Evolutionary conservation across 2,797 vertebrate species (phyloP).

Genomic region (Pipistrellus pipistrellus): DNA sequence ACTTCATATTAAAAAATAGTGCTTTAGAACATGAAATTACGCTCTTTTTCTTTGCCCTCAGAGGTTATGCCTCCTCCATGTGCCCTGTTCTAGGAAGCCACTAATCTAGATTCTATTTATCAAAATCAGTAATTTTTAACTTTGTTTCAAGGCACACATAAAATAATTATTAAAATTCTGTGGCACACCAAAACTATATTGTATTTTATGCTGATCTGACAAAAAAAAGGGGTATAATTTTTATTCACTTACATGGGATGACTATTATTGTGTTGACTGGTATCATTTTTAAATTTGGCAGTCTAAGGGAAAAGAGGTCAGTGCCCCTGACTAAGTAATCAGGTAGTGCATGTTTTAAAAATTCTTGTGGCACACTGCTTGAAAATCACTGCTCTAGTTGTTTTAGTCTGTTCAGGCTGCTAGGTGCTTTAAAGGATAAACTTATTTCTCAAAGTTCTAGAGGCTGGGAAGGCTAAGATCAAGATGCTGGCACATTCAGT

Average conservation of each 20-base stretch:
- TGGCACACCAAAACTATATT: background rate
- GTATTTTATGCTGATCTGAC: background rate
- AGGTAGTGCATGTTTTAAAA: background rate
- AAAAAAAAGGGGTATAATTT: background rate
- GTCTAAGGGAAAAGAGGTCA: background rate
- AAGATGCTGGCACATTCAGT: background rate
- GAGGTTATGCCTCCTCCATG: background rate
- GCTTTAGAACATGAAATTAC: background rate
- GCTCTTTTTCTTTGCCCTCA: background rate
- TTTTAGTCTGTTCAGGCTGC: background rate
- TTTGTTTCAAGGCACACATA: background rate
- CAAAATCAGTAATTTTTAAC: background rate
- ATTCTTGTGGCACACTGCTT: background rate
- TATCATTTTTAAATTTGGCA: background rate
- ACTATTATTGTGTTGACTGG: background rate
- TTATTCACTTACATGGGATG: background rate
- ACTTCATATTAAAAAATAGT: background rate
- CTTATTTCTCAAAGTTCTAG: background rate
- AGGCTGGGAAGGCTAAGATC: background rate
- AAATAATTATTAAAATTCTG: background rate
- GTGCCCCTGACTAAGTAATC: background rate
- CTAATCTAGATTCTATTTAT: too few species aligned
- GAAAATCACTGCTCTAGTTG: background rate
- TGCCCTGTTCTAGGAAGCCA: background rate
- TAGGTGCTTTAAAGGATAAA: background rate